These are phyloP conservation scores for Amphiprion percula DNA, from an alignment of 2,113 vertebrate genomes.

Conservation along the genomic window DNA sequence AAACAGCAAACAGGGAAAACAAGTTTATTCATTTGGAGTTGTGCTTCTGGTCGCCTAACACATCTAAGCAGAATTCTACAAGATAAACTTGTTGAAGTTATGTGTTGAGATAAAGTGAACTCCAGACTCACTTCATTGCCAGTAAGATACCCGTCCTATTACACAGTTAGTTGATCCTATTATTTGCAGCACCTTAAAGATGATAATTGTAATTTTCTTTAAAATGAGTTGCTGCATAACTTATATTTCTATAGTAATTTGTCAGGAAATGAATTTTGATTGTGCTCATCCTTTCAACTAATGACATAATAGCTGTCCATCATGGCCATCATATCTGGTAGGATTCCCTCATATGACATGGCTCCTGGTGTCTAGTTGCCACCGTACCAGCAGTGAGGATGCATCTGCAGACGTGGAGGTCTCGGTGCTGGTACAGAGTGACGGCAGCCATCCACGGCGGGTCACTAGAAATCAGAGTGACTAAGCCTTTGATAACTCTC, in stretches of 20 bases:
- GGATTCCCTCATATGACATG: constrained; percentile 16
- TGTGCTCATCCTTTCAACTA: constrained; percentile 12
- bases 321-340: constrained; percentile 14
- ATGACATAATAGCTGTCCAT: not conserved
- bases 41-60: not conserved
- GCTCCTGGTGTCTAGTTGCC: constrained; percentile 37
- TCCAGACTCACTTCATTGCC: not conserved
- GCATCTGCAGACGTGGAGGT: constrained; percentile 46
- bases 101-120: not conserved
- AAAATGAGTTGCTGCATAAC: not conserved
- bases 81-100: not conserved
- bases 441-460: constrained; percentile 66
- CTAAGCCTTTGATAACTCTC: constrained; percentile 85
- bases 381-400: constrained; percentile 11
- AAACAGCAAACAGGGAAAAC: not conserved
- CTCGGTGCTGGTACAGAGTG: constrained; percentile 56
- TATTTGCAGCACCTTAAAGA: not conserved
- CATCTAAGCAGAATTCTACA: too few relatives aligned
- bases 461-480: constrained; percentile 76
- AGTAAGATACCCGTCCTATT: not conserved
- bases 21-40: not conserved
- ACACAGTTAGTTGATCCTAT: not conserved
- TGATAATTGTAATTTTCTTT: not conserved
- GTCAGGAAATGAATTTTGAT: not conserved
- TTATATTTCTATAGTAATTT: not conserved